These are phyloP conservation scores for Megalops cyprinoides DNA, from an alignment of 2,797 vertebrate species.

Conservation along the genomic window DNA sequence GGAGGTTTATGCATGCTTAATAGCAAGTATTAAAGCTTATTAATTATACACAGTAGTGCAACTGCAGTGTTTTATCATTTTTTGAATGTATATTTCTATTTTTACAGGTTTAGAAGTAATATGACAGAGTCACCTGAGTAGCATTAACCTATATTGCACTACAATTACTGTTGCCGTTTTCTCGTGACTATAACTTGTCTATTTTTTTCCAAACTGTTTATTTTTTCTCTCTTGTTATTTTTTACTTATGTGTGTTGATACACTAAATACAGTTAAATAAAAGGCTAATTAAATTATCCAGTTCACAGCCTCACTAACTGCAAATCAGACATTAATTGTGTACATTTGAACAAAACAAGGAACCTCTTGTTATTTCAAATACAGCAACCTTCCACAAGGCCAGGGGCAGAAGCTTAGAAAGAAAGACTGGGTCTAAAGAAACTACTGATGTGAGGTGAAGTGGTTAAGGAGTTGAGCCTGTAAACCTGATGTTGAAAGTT, in stretches of 20 bases:
- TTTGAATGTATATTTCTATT: background rate
- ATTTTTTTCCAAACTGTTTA: background rate
- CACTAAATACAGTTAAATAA: constrained; percentile 18
- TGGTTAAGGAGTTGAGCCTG: no score
- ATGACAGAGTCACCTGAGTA: background rate
- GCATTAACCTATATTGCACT: background rate
- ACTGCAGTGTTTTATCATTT: background rate
- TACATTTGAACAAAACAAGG: background rate
- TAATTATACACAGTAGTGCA: background rate
- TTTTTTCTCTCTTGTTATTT: background rate
- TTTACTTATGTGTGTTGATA: background rate
- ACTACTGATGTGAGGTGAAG: no score
- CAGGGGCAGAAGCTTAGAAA: background rate
- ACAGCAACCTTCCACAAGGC: background rate
- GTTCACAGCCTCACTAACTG: constrained; percentile 1
- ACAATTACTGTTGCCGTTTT: background rate
- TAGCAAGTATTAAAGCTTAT: background rate
- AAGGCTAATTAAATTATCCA: constrained; percentile 9
- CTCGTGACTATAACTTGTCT: background rate
- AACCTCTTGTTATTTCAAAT: background rate
- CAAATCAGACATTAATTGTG: constrained; percentile 8
- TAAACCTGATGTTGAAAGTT: no score
- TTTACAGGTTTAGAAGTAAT: background rate
- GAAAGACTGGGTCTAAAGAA: no score
- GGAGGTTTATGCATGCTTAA: background rate